phyloP scores from a whole-genome alignment of 2,888 invertebrate genomes.

The Sarcophaga variegata region DNA sequence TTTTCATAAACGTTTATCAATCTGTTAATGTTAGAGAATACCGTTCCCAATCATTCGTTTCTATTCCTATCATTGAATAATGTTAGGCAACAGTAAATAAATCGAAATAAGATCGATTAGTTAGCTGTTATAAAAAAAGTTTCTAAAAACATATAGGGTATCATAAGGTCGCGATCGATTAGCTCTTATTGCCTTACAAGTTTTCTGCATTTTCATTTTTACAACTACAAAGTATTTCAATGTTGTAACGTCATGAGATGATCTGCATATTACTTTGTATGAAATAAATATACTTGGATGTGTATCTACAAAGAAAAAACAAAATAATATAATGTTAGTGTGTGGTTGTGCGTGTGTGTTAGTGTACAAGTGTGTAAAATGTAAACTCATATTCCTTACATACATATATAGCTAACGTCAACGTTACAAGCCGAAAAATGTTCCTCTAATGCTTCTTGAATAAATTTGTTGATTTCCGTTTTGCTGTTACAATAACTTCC shows the following conservation, averaged over 20 bases:
- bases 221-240: background rate
- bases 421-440: constrained; percentile 29
- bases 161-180: no score
- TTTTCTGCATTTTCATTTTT: background rate
- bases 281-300: background rate
- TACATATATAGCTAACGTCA: background rate
- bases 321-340: background rate
- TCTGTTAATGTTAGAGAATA: no score
- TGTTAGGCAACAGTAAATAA: no score
- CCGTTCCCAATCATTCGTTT: no score
- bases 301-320: no score
- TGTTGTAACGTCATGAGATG: constrained; percentile 49
- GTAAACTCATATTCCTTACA: background rate
- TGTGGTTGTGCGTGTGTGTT: no score
- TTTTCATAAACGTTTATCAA: no score
- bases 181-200: no score
- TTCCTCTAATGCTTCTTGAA: constrained; percentile 59
- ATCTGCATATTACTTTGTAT: constrained; percentile 43
- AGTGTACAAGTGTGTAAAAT: no score
- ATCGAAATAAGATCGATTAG: no score
- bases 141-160: background rate
- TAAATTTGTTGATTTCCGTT: constrained; percentile 69
- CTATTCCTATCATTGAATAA: no score
- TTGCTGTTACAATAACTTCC: constrained; percentile 66
- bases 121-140: background rate